phyloP scores from a whole-genome alignment of 2,888 invertebrate species.

The Pachliopta kotzebuea region DNA sequence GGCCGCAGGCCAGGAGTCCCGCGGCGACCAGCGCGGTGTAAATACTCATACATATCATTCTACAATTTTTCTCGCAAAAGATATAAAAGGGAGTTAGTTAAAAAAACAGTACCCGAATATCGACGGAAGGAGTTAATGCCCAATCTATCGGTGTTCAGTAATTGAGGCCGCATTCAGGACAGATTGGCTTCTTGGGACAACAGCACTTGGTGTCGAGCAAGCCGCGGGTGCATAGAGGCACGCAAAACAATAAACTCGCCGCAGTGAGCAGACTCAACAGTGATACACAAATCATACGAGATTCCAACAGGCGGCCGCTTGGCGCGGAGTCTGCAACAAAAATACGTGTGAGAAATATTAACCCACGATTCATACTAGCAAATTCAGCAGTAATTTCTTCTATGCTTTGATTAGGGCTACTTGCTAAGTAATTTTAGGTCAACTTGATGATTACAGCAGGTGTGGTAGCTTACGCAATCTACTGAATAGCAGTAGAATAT shows the following conservation, averaged over 20 bases:
- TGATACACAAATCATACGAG: slow-evolving; percentile 56
- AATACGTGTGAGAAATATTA: background rate
- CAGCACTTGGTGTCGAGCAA: slow-evolving; percentile 40
- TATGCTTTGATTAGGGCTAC: too few species aligned
- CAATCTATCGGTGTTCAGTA: slow-evolving; percentile 35
- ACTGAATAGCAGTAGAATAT: too few species aligned
- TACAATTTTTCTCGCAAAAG: slow-evolving; percentile 15
- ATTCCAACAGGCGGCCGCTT: slow-evolving; percentile 4
- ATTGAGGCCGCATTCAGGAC: slow-evolving; percentile 46
- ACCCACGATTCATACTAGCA: too few species aligned
- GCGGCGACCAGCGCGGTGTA: slow-evolving; percentile 39
- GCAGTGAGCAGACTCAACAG: slow-evolving; percentile 45
- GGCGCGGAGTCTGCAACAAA: slow-evolving; percentile 23
- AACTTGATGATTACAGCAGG: too few species aligned
- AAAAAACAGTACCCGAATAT: slow-evolving; percentile 40
- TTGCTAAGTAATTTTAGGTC: too few species aligned
- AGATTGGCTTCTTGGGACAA: slow-evolving; percentile 41
- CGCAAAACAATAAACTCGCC: slow-evolving; percentile 42
- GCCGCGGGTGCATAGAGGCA: slow-evolving; percentile 44
- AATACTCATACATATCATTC: slow-evolving; percentile 48
- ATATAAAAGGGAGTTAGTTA: background rate
- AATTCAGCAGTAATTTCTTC: too few species aligned
- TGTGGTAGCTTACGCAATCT: too few species aligned
- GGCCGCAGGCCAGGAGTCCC: slow-evolving; percentile 40
- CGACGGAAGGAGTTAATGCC: slow-evolving; percentile 37